Evolutionary conservation across 2,888 invertebrate species (phyloP), one percentile per base, ranked within the genome.

Genomic region (Sinopyrophorus schimmeli): DNA sequence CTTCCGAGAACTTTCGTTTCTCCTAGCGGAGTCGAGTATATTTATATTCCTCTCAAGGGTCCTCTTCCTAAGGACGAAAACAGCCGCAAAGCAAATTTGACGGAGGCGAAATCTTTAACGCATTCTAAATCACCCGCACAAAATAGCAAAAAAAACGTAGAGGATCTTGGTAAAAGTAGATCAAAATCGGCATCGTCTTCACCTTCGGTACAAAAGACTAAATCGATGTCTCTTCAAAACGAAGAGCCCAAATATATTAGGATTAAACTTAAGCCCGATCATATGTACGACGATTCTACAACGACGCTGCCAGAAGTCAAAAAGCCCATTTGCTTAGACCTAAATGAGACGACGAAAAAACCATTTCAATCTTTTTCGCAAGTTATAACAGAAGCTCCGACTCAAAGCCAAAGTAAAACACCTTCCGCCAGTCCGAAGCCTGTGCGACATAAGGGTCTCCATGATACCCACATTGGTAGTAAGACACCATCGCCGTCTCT

Each of bases 221-320:
- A 49, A 43, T 40, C 26, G n/a, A n/a, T n/a, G n/a, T n/a, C n/a
- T n/a, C n/a, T n/a, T n/a, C n/a, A 50, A 12, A 44, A 54, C 23
- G 62, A 63, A 7, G 70, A 74, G 57, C 72, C 80, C 0, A 78
- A 80, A 50, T 80, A 80, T 56, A 80, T 86, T 55, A 75, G 86
- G 48, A 86, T 86, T 51, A 83, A 84, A 69, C 70, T 89, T 30
- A 87, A 86, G 62, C 88, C 89, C 0, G 87, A 88, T 66, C 80
- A 83, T 32, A 80, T 86, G 69, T 88, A 88, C 64, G 81, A 82
- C 41, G 74, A 76, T 53, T 72, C 67, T 57, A 70, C 66, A 49
- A 68, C 60, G 48, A 11, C 17, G 7, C 15, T 18, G 47, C 67
- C 63, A 4, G 74, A 75, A 46, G 65, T 74, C 3, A 74, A 77